Percentiles rank a stretch among this genome's conserved stretches.
phyloP scores from a whole-genome alignment of 2,888 invertebrate genomes.

The Drosophila recens region DNA sequence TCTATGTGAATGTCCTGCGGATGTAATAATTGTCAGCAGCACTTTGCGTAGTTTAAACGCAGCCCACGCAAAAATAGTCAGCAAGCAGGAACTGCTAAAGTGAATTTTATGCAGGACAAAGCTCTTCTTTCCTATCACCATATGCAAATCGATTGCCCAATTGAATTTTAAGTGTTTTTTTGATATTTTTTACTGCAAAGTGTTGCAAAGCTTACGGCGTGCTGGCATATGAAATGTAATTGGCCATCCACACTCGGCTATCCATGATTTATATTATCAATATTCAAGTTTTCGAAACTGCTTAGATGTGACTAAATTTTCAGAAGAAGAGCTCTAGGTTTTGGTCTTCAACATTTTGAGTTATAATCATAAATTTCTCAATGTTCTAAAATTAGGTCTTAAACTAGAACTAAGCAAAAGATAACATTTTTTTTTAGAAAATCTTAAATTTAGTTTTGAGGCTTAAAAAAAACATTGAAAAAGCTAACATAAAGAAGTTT shows the following conservation, averaged over 20 bases:
- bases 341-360: too few species aligned
- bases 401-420: too few species aligned
- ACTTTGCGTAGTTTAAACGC: conserved; percentile 72
- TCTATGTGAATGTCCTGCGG: conserved; percentile 65
- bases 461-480: too few species aligned
- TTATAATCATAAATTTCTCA: too few species aligned
- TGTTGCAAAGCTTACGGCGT: conserved; percentile 38
- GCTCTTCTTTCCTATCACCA: conserved; percentile 11
- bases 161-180: conserved; percentile 56
- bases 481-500: too few species aligned
- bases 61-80: conserved; percentile 63
- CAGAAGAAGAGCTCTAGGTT: background rate
- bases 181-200: conserved; percentile 42
- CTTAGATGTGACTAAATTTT: background rate
- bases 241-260: conserved; percentile 32
- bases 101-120: conserved; percentile 67
- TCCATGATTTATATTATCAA: conserved; percentile 26
- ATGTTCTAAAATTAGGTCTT: too few species aligned
- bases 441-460: too few species aligned
- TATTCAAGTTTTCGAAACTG: conserved; percentile 12
- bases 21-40: conserved; percentile 81
- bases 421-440: too few species aligned
- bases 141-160: conserved; percentile 57
- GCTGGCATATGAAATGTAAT: conserved; percentile 43
- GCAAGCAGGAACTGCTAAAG: conserved; percentile 68